Conservation (phyloP, 2,113 vertebrate species). For the Chrysemys picta region DNA sequence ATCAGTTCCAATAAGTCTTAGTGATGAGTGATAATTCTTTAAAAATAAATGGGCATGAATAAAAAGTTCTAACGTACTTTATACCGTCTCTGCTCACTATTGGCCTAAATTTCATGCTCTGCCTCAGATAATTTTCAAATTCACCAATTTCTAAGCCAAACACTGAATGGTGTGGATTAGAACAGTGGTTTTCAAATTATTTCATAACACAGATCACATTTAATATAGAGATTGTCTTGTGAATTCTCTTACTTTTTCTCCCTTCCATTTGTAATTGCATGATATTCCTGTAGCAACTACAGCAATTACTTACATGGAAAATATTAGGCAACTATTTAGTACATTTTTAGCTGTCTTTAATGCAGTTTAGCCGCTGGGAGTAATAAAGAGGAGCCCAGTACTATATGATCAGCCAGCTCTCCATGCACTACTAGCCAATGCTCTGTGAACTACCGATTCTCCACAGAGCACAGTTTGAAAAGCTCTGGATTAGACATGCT, state of each 20-base stretch:
- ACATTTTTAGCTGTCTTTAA: conserved; percentile 49
- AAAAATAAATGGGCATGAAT: background rate
- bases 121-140: background rate
- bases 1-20: background rate
- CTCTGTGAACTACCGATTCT: conserved; percentile 13
- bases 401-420: background rate
- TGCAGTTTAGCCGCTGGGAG: conserved; percentile 52
- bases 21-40: background rate
- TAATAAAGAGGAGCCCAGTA: conserved; percentile 44
- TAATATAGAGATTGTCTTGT: background rate
- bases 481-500: background rate
- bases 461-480: background rate
- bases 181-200: background rate
- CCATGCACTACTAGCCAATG: conserved; percentile 7
- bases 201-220: background rate
- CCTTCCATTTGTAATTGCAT: conserved; percentile 2
- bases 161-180: background rate
- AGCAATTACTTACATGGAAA: conserved; percentile 35
- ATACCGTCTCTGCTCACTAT: background rate
- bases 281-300: conserved; percentile 21
- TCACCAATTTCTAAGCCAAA: background rate
- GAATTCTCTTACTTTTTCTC: conserved; percentile 23
- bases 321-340: conserved; percentile 43
- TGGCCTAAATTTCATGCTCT: background rate
- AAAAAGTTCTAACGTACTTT: background rate